Conservation (phyloP, 2,888 invertebrate genomes). For the Teleogryllus oceanicus region DNA sequence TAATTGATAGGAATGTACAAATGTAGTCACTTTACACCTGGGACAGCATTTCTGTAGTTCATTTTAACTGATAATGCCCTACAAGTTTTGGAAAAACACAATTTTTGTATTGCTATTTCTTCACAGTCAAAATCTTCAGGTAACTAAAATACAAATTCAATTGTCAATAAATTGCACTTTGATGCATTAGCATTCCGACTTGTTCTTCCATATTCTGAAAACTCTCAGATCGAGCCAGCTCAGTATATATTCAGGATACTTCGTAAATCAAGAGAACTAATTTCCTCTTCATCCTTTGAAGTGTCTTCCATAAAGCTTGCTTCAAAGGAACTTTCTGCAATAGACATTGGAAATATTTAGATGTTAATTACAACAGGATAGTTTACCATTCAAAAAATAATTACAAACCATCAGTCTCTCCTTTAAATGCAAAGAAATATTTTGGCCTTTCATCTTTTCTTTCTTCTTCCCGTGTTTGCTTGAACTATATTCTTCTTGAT, state of each 20-base stretch:
- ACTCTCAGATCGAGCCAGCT: constrained; percentile 28
- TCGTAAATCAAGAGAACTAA: neutral
- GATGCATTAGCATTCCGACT: neutral
- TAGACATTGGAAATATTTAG: neutral
- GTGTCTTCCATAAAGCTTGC: constrained; percentile 33
- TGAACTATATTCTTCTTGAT: neutral
- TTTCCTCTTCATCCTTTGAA: constrained; percentile 24
- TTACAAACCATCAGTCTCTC: constrained; percentile 33
- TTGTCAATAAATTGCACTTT: neutral
- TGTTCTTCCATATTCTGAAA: constrained; percentile 22
- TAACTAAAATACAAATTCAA: neutral
- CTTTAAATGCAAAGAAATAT: constrained; percentile 29
- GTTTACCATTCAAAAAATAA: neutral
- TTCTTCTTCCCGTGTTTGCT: neutral
- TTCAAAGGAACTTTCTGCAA: constrained; percentile 35
- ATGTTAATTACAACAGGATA: neutral
- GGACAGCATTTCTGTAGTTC: no score
- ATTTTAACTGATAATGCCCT: no score
- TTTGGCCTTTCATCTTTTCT: constrained; percentile 19
- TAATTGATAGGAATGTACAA: no score
- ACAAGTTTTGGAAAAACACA: no score
- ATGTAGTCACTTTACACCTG: no score
- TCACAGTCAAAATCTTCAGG: no score
- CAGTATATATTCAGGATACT: constrained; percentile 27
- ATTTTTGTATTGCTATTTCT: no score